Conservation (phyloP, 2,888 invertebrate species). For the Nasonia oneida region DNA sequence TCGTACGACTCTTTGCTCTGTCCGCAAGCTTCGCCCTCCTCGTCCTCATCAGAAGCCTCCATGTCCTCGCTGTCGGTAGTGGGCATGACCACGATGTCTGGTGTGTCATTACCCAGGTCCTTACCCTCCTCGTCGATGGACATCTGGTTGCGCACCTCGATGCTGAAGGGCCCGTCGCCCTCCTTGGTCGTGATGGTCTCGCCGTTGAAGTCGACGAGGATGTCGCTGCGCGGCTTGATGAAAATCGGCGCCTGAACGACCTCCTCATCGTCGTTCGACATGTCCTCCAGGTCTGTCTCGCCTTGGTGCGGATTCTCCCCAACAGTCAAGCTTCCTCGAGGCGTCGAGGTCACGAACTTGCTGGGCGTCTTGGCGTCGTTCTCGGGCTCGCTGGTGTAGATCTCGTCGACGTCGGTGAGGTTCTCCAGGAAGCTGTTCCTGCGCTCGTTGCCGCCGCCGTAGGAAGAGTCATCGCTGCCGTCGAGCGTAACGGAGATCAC, state of each 20-base stretch:
- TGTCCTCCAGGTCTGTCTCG: conserved; percentile 76
- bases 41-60: conserved; percentile 76
- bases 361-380: conserved; percentile 45
- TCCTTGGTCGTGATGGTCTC: conserved; percentile 77
- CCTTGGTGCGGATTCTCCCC: conserved; percentile 66
- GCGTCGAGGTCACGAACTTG: conserved; percentile 4
- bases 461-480: conserved; percentile 61
- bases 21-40: conserved; percentile 70
- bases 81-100: conserved; percentile 69
- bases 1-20: conserved; percentile 65
- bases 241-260: conserved; percentile 66
- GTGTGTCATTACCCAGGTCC: conserved; percentile 25
- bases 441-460: conserved; percentile 59
- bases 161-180: conserved; percentile 76
- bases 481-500: conserved; percentile 72
- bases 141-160: conserved; percentile 75
- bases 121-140: conserved; percentile 63
- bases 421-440: conserved; percentile 71
- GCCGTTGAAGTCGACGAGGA: conserved; percentile 73
- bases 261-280: conserved; percentile 73
- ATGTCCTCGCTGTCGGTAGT: conserved; percentile 76
- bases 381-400: conserved; percentile 74
- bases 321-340: conserved; percentile 63
- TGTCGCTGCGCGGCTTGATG: conserved; percentile 69
- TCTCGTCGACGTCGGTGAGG: conserved; percentile 76